Conservation (phyloP, 1,140 invertebrate species). For the Stenopsyche tienmushanensis region DNA sequence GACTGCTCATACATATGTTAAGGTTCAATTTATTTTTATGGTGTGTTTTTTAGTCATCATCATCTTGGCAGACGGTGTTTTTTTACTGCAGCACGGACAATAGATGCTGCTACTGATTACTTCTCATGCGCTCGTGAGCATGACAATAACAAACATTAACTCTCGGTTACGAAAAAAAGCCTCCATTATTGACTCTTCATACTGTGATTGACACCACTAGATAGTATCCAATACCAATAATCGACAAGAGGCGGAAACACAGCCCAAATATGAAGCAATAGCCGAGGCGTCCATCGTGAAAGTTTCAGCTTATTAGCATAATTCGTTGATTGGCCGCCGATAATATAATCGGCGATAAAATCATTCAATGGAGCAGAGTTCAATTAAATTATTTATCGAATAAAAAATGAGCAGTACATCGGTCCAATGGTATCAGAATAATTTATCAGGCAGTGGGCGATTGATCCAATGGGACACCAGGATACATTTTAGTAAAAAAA, state of each 20-base stretch:
- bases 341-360: too few species aligned
- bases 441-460: too few species aligned
- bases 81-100: neutral
- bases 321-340: too few species aligned
- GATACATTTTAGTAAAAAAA: too few species aligned
- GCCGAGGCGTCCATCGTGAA: too few species aligned
- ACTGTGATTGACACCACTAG: constrained; percentile 6
- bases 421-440: too few species aligned
- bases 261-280: too few species aligned
- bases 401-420: too few species aligned
- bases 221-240: constrained; percentile 9
- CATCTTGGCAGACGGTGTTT: neutral
- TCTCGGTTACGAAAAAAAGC: neutral
- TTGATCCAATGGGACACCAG: too few species aligned
- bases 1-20: neutral
- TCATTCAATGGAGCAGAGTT: too few species aligned
- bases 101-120: constrained; percentile 18
- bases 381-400: too few species aligned
- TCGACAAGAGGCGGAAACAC: constrained; percentile 4
- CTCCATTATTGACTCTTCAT: constrained; percentile 4
- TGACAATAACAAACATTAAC: constrained; percentile 22
- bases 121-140: constrained; percentile 8
- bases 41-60: neutral
- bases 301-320: too few species aligned
- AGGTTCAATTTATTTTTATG: neutral